phyloP scores from a whole-genome alignment of 2,797 vertebrate genomes.

The Semotilus atromaculatus region DNA sequence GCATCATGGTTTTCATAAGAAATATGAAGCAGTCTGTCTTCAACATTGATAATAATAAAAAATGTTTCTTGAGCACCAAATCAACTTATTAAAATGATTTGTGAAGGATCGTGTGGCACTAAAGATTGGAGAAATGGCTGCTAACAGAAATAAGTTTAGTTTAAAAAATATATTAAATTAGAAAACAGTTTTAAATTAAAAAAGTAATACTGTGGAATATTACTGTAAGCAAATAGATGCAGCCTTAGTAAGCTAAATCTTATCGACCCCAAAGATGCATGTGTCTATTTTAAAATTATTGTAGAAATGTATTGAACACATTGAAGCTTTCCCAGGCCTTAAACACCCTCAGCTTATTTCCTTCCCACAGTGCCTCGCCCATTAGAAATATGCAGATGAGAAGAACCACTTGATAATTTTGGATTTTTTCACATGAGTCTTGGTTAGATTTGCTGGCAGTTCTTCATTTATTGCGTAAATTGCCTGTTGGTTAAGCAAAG shows the following conservation, averaged over 20 bases:
- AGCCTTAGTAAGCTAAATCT: no score
- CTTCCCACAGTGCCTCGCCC: not conserved
- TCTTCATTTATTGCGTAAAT: not conserved
- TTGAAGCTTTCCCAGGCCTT: not conserved
- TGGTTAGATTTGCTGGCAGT: not conserved
- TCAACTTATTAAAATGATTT: not conserved
- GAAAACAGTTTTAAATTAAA: not conserved
- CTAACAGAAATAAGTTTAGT: not conserved
- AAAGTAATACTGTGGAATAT: no score
- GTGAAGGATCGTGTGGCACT: not conserved
- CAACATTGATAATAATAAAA: not conserved
- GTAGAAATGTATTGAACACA: not conserved
- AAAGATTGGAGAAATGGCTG: not conserved
- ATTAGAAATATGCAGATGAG: not conserved
- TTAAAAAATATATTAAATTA: not conserved
- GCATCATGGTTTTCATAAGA: no score
- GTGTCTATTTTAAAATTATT: no score
- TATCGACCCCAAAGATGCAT: no score
- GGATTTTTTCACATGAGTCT: not conserved
- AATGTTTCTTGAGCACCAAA: not conserved
- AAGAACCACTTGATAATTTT: not conserved
- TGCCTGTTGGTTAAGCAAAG: no score
- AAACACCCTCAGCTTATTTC: not conserved
- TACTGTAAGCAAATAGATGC: no score
- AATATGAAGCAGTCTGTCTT: no score